These are phyloP conservation scores for Leptinotarsa haldemani DNA, from an alignment of 2,888 invertebrate species.

Conservation along the genomic window DNA sequence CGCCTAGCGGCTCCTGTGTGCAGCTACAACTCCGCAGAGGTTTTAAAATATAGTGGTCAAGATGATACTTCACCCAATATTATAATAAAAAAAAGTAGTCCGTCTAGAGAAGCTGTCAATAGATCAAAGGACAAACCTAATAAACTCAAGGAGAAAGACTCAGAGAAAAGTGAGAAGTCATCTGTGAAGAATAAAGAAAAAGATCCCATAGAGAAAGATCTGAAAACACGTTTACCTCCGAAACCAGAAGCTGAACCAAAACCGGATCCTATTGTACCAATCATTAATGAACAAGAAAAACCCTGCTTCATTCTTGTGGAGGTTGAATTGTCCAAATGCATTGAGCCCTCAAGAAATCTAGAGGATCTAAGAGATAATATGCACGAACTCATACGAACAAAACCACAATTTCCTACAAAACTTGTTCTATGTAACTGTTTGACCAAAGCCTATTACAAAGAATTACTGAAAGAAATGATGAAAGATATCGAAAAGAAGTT, in stretches of 20 bases:
- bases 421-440: constrained; percentile 45
- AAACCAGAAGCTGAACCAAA: constrained; percentile 44
- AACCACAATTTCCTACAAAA: constrained; percentile 39
- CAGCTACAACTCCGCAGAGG: constrained; percentile 58
- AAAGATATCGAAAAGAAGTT: constrained; percentile 58
- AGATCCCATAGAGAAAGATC: constrained; percentile 23
- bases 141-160: constrained; percentile 29
- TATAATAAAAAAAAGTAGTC: constrained; percentile 31
- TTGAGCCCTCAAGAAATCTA: constrained; percentile 52
- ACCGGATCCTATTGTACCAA: constrained; percentile 56
- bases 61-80: constrained; percentile 60
- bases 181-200: constrained; percentile 25
- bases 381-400: constrained; percentile 24
- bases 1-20: constrained; percentile 57
- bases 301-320: constrained; percentile 62
- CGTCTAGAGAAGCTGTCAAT: constrained; percentile 30
- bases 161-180: constrained; percentile 28
- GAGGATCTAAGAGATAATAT: constrained; percentile 56
- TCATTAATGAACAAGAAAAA: constrained; percentile 58
- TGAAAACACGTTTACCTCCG: constrained; percentile 18
- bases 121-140: constrained; percentile 28
- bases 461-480: constrained; percentile 55
- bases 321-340: constrained; percentile 59
- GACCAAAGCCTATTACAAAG: constrained; percentile 56
- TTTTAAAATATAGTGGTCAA: constrained; percentile 55